Conservation (phyloP, 1,140 invertebrate genomes). For the Thrips palmi region DNA sequence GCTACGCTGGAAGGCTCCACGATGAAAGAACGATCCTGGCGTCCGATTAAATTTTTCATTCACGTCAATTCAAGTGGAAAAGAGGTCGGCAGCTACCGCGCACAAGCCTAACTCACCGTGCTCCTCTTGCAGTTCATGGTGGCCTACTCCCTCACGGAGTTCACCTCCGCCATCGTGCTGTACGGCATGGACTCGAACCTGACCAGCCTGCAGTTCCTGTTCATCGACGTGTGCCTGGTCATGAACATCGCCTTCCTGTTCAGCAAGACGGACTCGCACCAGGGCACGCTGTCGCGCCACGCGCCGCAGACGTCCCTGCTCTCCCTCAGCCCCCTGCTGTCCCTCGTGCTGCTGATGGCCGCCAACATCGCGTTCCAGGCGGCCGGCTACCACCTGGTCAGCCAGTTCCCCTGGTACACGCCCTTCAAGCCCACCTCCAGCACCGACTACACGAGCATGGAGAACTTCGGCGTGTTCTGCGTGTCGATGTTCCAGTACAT, state of each 20-base stretch:
- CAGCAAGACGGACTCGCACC: conserved; percentile 55
- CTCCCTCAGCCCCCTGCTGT: conserved; percentile 44
- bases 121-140: too few species aligned
- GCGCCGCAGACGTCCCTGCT: conserved; percentile 49
- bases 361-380: conserved; percentile 48
- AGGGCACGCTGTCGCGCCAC: conserved; percentile 39
- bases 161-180: conserved; percentile 74
- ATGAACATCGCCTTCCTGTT: conserved; percentile 70
- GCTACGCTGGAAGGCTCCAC: too few species aligned
- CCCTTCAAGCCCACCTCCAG: conserved; percentile 32
- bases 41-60: too few species aligned
- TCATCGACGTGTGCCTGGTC: conserved; percentile 62
- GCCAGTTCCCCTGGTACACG: conserved; percentile 48
- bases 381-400: conserved; percentile 38
- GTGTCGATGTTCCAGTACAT: conserved; percentile 90
- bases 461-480: conserved; percentile 72
- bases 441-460: conserved; percentile 36
- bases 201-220: conserved; percentile 66
- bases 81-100: too few species aligned
- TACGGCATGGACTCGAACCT: conserved; percentile 68
- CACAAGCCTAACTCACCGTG: too few species aligned
- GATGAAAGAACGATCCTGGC: too few species aligned
- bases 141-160: conserved; percentile 59
- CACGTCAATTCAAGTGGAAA: not conserved
- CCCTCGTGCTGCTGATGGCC: conserved; percentile 52